Conservation (phyloP, 2,797 vertebrate species). For the Hydrophis major region DNA sequence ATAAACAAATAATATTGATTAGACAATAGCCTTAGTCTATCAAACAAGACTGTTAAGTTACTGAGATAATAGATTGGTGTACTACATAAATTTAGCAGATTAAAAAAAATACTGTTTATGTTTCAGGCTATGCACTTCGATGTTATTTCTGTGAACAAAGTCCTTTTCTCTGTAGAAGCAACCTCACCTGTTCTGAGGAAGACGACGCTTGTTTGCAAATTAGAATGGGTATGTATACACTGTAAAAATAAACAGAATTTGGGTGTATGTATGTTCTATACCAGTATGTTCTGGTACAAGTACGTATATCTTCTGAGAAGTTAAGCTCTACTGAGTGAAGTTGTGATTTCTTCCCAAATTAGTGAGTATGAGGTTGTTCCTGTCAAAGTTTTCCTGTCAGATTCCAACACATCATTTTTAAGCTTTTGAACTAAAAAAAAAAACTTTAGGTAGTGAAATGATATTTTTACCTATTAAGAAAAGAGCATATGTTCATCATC, state of each 20-base stretch:
- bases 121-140: slow-evolving; percentile 54
- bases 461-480: neutral
- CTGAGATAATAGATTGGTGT: neutral
- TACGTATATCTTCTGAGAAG: neutral
- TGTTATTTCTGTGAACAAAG: slow-evolving; percentile 67
- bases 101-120: slow-evolving; percentile 9
- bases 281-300: neutral
- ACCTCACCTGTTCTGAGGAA: slow-evolving; percentile 44
- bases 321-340: neutral
- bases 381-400: neutral
- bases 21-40: neutral
- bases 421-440: neutral
- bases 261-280: no score
- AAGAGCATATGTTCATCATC: neutral
- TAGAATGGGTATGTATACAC: slow-evolving; percentile 56
- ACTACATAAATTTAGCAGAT: neutral
- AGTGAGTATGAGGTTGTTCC: neutral
- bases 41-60: neutral
- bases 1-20: neutral
- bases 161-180: slow-evolving; percentile 58
- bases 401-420: neutral
- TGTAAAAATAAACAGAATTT: neutral
- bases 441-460: neutral
- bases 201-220: slow-evolving; percentile 65
- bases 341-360: neutral